Conservation (phyloP, 2,113 vertebrate species). For the Balaeniceps rex region DNA sequence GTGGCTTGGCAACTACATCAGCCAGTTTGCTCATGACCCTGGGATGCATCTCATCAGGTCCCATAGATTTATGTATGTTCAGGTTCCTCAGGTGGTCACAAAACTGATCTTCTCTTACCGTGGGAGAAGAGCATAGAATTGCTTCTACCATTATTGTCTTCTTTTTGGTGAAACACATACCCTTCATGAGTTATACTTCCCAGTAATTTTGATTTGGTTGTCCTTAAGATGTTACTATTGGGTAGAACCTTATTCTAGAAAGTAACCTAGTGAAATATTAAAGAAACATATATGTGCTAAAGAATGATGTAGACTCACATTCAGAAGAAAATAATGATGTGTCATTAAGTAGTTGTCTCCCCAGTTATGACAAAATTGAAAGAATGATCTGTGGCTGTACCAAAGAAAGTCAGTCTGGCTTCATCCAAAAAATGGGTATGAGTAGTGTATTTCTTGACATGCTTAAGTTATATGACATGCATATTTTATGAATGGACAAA, state of each 20-base stretch:
- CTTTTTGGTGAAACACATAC: background rate
- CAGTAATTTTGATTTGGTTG: background rate
- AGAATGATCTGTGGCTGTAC: background rate
- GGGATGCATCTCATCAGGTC: rapidly evolving
- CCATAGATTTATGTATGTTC: background rate
- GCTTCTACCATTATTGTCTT: background rate
- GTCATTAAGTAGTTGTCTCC: background rate
- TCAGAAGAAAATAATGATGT: background rate
- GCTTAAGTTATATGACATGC: background rate
- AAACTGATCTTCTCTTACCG: background rate
- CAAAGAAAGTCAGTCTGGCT: background rate
- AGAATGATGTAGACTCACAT: background rate
- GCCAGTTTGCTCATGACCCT: background rate
- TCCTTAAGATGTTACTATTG: background rate
- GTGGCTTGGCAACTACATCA: background rate
- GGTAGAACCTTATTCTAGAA: background rate
- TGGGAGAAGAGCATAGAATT: background rate
- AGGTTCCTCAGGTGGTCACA: background rate
- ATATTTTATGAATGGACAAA: background rate
- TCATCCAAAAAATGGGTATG: background rate
- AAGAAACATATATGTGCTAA: background rate
- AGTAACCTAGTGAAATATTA: background rate
- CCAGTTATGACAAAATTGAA: background rate
- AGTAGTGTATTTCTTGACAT: background rate
- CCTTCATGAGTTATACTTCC: background rate